phyloP scores from a whole-genome alignment of 2,797 vertebrate species.

The Enteromius mattozi region DNA sequence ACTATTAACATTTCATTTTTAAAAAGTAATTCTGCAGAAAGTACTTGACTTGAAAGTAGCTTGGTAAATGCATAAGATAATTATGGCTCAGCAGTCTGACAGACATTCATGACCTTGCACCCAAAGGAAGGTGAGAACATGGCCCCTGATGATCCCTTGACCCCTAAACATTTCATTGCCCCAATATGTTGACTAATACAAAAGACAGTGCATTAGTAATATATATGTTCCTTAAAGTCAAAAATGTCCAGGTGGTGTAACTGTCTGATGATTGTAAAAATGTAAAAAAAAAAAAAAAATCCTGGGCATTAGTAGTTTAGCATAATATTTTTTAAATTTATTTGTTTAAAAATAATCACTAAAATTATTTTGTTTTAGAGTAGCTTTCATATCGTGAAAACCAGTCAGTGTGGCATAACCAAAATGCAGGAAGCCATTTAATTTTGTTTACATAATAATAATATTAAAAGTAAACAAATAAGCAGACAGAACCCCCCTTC shows the following conservation, averaged over 20 bases:
- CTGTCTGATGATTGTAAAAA: not conserved
- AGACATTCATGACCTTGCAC: conserved; percentile 18
- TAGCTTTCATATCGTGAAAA: not conserved
- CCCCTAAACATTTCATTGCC: conserved; percentile 1
- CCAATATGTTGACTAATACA: not conserved
- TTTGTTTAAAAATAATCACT: not conserved
- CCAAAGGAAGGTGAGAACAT: conserved; percentile 26
- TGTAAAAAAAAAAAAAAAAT: not conserved
- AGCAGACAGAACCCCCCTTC: not conserved
- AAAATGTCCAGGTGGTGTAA: not conserved
- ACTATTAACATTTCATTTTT: not conserved
- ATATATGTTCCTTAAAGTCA: not conserved
- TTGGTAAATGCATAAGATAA: not conserved
- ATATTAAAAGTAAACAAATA: not conserved
- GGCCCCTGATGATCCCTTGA: conserved; percentile 17
- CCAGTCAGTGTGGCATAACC: not conserved
- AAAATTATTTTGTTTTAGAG: not conserved
- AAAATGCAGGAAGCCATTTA: not conserved
- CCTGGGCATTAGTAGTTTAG: not conserved
- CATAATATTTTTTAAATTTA: not conserved
- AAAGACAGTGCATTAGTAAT: not conserved
- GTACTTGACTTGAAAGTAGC: not conserved
- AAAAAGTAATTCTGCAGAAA: not conserved
- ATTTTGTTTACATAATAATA: not conserved
- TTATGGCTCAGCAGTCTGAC: not conserved